Evolutionary conservation across 2,797 vertebrate genomes (phyloP).

Genomic region (Pempheris klunzingeri): DNA sequence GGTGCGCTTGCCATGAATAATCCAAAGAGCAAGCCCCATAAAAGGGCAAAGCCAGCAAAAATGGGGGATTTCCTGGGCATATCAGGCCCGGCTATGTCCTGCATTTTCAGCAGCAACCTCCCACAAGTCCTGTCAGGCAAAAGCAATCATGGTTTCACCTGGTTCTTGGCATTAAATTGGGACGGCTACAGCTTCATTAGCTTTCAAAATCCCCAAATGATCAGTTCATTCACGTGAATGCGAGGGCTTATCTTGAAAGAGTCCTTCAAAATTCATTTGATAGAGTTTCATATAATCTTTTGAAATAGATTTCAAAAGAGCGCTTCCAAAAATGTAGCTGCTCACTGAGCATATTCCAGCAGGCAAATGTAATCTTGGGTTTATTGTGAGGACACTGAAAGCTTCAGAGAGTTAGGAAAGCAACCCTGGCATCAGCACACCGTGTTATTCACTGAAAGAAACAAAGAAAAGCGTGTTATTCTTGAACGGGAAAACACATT

Average conservation of each 20-base stretch:
- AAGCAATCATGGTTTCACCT: slow-evolving; percentile 64
- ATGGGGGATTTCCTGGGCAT: slow-evolving; percentile 63
- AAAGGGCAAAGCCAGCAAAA: slow-evolving; percentile 49
- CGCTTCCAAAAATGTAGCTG: slow-evolving; percentile 43
- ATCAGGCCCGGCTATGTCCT: slow-evolving; percentile 62
- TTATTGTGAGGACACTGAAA: slow-evolving; percentile 37
- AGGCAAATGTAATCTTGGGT: slow-evolving; percentile 39
- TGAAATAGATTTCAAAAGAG: slow-evolving; percentile 45
- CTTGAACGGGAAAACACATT: not conserved
- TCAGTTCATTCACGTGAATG: slow-evolving; percentile 17
- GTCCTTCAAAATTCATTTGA: slow-evolving; percentile 51
- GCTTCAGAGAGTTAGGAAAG: slow-evolving; percentile 30
- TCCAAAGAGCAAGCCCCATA: slow-evolving; percentile 71
- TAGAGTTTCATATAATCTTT: slow-evolving; percentile 45
- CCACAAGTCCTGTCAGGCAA: slow-evolving; percentile 66
- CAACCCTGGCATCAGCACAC: slow-evolving; percentile 16
- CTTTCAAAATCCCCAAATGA: slow-evolving; percentile 20
- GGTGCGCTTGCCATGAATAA: slow-evolving; percentile 57
- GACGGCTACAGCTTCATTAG: slow-evolving; percentile 37
- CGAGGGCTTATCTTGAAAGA: slow-evolving; percentile 34
- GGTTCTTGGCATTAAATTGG: slow-evolving; percentile 42
- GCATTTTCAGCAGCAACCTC: slow-evolving; percentile 78
- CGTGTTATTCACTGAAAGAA: slow-evolving; percentile 60
- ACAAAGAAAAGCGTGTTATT: slow-evolving; percentile 58
- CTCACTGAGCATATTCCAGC: slow-evolving; percentile 51